Evolutionary conservation across 2,797 vertebrate genomes (phyloP).

Genomic region (Pogonophryne albipinna): DNA sequence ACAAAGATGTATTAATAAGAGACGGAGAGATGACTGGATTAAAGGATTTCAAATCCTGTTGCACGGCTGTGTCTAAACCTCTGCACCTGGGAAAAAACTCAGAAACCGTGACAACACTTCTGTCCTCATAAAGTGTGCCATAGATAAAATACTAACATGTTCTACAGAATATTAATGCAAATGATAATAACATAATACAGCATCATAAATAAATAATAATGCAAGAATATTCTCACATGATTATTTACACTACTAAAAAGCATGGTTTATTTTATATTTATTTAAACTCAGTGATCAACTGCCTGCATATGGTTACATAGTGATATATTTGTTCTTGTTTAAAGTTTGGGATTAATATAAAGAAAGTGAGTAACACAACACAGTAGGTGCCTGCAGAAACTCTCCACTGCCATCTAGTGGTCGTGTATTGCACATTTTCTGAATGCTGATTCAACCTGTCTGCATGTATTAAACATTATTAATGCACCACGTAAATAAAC

Average conservation of each 20-base stretch:
- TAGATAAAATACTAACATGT: not conserved
- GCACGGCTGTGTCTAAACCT: conserved; percentile 47
- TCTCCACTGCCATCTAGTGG: conserved; percentile 67
- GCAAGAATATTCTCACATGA: not conserved
- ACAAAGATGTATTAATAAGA: conserved; percentile 61
- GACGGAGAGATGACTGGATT: conserved; percentile 71
- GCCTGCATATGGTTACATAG: not conserved
- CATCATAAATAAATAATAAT: not conserved
- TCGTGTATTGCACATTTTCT: not conserved
- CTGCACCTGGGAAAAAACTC: conserved; percentile 59
- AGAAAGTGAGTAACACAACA: not conserved
- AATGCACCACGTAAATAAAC: not conserved
- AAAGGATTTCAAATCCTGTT: conserved; percentile 69
- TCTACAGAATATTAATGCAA: not conserved
- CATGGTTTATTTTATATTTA: not conserved
- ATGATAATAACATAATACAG: not conserved
- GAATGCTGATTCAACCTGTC: not conserved
- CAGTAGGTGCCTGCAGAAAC: not conserved
- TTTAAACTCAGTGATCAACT: not conserved
- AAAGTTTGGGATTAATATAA: not conserved
- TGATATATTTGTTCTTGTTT: not conserved
- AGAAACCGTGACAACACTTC: conserved; percentile 33
- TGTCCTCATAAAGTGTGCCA: conserved; percentile 51
- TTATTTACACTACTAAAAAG: not conserved
- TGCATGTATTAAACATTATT: not conserved